Percentiles rank a stretch among this genome's conserved stretches.
phyloP scores from a whole-genome alignment of 2,888 invertebrate genomes.

The Eulithis testata region DNA sequence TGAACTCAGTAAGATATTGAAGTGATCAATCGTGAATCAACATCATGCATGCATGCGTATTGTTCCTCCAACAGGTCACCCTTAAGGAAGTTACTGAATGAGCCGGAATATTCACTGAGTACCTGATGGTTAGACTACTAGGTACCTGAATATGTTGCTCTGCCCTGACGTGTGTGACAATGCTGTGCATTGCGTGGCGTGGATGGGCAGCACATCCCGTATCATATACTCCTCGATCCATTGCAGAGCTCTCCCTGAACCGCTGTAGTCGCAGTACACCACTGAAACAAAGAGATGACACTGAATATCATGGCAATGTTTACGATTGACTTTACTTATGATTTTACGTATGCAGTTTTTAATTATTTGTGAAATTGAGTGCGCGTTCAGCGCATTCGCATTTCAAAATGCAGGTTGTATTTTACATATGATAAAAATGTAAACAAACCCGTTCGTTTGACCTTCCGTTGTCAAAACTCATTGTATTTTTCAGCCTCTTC shows the following conservation, averaged over 20 bases:
- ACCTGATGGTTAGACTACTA: not conserved
- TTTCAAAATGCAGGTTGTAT: too few species aligned
- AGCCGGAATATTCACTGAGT: too few species aligned
- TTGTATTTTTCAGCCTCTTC: not conserved
- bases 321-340: too few species aligned
- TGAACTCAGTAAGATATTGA: too few species aligned
- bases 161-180: constrained; percentile 94
- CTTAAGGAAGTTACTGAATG: too few species aligned
- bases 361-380: too few species aligned
- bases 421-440: too few species aligned
- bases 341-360: too few species aligned
- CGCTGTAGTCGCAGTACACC: constrained; percentile 94
- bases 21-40: too few species aligned
- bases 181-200: constrained; percentile 91
- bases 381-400: too few species aligned
- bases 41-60: not conserved
- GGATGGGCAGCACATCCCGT: constrained; percentile 91
- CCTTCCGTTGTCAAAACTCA: not conserved
- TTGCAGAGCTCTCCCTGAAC: constrained; percentile 92
- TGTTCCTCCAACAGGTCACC: too few species aligned
- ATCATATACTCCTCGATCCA: constrained; percentile 94
- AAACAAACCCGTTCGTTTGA: not conserved
- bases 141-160: constrained; percentile 93
- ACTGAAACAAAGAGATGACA: constrained; percentile 75
- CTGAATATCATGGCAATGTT: too few species aligned